A percentile compares a stretch with the other conserved stretches of the same genome.
These are phyloP conservation scores for Cosmia trapezina DNA, from an alignment of 2,888 invertebrate species.

Conservation along the genomic window DNA sequence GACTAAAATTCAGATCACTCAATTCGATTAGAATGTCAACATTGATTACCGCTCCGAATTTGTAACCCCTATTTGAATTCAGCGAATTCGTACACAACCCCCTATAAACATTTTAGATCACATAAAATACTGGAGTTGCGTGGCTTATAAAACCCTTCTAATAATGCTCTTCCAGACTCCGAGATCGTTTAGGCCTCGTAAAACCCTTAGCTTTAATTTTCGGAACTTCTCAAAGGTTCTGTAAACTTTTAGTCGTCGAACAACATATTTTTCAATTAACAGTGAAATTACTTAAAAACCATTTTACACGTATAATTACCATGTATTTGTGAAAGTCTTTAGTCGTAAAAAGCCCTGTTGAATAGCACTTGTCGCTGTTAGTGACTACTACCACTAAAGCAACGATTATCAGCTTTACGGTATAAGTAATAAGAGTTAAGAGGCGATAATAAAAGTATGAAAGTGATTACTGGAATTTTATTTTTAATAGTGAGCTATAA, in stretches of 20 bases:
- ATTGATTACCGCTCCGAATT: constrained; percentile 37
- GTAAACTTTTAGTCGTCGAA: constrained; percentile 65
- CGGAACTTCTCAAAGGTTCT: constrained; percentile 48
- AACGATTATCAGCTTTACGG: constrained; percentile 76
- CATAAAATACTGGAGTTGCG: constrained; percentile 67
- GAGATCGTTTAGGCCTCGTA: constrained; percentile 66
- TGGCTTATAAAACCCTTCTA: constrained; percentile 69
- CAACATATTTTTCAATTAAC: constrained; percentile 70
- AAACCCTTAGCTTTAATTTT: constrained; percentile 67
- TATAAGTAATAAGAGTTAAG: constrained; percentile 65
- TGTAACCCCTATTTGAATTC: constrained; percentile 56
- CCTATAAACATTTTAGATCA: constrained; percentile 67
- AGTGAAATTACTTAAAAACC: constrained; percentile 59
- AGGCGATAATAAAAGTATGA: constrained; percentile 51
- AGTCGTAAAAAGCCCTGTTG: constrained; percentile 76
- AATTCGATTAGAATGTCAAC: constrained; percentile 23
- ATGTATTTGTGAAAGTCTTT: constrained; percentile 74
- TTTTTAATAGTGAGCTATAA: constrained; percentile 48
- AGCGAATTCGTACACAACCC: constrained; percentile 55
- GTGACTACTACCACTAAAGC: constrained; percentile 78
- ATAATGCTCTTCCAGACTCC: constrained; percentile 62
- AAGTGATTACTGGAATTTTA: constrained; percentile 35
- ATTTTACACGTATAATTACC: constrained; percentile 77
- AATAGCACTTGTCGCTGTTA: constrained; percentile 77
- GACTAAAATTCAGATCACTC: constrained; percentile 8